phyloP scores from a whole-genome alignment of 30 jellyfish, hydroid and myxozoan species.

The Aurelia aurita complex sp. Pacific region DNA sequence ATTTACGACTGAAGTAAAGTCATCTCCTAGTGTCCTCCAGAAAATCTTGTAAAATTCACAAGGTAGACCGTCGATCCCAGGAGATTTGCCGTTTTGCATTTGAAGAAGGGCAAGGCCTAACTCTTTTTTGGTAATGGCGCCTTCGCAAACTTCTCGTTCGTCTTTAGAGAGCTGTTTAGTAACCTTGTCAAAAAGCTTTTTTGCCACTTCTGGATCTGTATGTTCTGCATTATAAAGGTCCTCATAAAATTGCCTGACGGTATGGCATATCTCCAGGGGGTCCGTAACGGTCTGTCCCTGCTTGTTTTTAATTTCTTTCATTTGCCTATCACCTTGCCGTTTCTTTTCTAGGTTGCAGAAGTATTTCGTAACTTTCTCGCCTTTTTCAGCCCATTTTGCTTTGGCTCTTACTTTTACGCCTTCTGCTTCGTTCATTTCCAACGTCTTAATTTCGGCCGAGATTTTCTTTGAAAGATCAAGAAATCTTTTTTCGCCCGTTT shows the following conservation, averaged over 20 bases:
- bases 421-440: constrained; percentile 7
- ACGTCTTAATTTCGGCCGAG: not conserved
- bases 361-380: constrained; percentile 24
- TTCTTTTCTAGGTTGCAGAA: constrained; percentile 28
- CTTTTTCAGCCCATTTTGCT: constrained; percentile 29
- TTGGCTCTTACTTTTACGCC: not conserved
- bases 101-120: not conserved
- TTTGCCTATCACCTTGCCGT: constrained; percentile 4
- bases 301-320: not conserved
- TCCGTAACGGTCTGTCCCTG: not conserved
- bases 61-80: constrained; percentile 48
- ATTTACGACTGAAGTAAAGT: not conserved
- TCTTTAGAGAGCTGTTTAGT: constrained; percentile 9
- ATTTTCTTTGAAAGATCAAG: not conserved
- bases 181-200: not conserved
- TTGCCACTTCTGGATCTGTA: not conserved
- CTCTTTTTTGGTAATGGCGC: constrained; percentile 18
- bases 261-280: not conserved
- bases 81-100: constrained; percentile 31
- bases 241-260: constrained; percentile 1
- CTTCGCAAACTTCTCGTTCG: not conserved
- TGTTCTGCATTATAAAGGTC: not conserved
- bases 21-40: constrained; percentile 11
- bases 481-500: constrained; percentile 2
- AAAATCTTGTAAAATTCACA: constrained; percentile 1